Evolutionary conservation across 2,888 invertebrate species (phyloP).

Genomic region (Coleophora deauratella): DNA sequence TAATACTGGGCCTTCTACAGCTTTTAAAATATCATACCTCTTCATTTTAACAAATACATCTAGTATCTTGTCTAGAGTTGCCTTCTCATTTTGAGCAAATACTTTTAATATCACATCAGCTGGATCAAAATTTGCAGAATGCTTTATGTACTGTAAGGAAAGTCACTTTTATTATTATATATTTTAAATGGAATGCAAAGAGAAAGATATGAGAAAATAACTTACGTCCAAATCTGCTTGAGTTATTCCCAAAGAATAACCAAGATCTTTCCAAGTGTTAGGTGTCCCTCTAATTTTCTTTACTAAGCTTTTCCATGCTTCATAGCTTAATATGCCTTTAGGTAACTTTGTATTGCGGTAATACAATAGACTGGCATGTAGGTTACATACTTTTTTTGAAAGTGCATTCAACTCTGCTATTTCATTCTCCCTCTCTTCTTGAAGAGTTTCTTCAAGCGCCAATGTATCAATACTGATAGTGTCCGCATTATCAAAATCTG

Average conservation of each 20-base stretch:
- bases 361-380: conserved; percentile 56
- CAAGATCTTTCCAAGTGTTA: conserved; percentile 57
- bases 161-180: conserved; percentile 1
- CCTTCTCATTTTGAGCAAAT: conserved; percentile 64
- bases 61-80: conserved; percentile 70
- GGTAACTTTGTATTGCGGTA: conserved; percentile 52
- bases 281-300: conserved; percentile 55
- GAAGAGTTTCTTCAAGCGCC: conserved; percentile 43
- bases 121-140: conserved; percentile 67
- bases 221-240: conserved; percentile 60
- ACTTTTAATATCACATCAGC: conserved; percentile 70
- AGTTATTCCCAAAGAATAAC: conserved; percentile 43
- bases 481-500: conserved; percentile 44
- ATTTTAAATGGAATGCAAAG: background rate
- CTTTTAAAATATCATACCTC: conserved; percentile 68
- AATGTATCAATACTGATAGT: conserved; percentile 55
- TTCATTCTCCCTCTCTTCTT: conserved; percentile 47
- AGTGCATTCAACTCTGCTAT: conserved; percentile 43
- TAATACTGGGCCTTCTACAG: conserved; percentile 53
- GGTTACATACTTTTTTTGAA: conserved; percentile 51
- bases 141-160: conserved; percentile 63
- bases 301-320: conserved; percentile 52
- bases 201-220: conserved; percentile 13
- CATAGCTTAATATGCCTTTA: conserved; percentile 49
- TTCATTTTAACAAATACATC: conserved; percentile 61